Percentiles rank a stretch among this genome's conserved stretches.
Conservation (phyloP, 2,888 invertebrate species). For the Drosophila mercatorum region DNA sequence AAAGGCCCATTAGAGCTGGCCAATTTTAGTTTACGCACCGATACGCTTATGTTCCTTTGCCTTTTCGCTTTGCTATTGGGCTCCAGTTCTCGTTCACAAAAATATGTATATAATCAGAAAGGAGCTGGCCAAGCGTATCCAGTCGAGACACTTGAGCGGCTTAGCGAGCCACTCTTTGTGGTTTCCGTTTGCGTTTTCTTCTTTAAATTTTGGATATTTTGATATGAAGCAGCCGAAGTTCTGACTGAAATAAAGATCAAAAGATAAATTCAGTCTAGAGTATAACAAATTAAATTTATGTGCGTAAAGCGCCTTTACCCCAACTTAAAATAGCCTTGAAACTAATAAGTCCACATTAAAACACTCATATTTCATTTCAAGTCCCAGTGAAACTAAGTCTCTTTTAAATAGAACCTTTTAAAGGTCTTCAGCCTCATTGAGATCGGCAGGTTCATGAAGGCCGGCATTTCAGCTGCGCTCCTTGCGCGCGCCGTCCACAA, state of each 20-base stretch:
- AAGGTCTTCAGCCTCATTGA: neutral
- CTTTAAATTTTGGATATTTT: slow-evolving; percentile 5
- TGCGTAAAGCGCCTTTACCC: no score
- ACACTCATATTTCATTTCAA: neutral
- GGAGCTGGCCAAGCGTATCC: slow-evolving; percentile 25
- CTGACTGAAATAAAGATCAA: neutral
- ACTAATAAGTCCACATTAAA: neutral
- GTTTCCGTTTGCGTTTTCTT: slow-evolving; percentile 10
- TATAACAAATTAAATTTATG: no score
- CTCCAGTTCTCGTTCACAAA: neutral
- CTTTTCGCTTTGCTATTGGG: neutral
- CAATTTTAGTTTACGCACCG: slow-evolving; percentile 55
- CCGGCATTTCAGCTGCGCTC: neutral
- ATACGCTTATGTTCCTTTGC: slow-evolving; percentile 35
- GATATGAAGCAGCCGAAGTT: neutral
- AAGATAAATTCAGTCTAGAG: neutral
- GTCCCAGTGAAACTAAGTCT: neutral
- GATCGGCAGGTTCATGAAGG: neutral
- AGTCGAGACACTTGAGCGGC: slow-evolving; percentile 23
- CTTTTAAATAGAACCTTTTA: neutral
- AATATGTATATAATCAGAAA: slow-evolving; percentile 6
- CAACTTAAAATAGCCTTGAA: no score
- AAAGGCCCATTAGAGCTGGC: slow-evolving; percentile 50
- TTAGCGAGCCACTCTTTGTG: slow-evolving; percentile 15
- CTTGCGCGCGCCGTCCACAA: neutral